Percentiles rank a stretch among this genome's conserved stretches.
These are phyloP conservation scores for Chelon auratus DNA, from an alignment of 2,797 vertebrate genomes.

Conservation along the genomic window DNA sequence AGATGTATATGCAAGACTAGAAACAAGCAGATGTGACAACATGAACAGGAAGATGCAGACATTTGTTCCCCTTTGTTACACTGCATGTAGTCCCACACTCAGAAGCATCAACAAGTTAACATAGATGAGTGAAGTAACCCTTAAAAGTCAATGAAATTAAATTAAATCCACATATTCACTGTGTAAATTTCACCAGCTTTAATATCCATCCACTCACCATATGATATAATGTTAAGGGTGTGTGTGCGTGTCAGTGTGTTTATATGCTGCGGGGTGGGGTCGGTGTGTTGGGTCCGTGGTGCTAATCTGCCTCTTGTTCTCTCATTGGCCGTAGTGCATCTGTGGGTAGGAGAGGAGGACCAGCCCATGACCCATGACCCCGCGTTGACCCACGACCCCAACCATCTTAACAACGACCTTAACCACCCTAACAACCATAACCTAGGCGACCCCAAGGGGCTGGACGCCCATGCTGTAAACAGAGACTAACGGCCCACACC, in stretches of 20 bases:
- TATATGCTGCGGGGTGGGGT: slow-evolving; percentile 43
- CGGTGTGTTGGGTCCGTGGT: slow-evolving; percentile 65
- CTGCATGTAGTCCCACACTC: no score
- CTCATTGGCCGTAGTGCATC: slow-evolving; percentile 85
- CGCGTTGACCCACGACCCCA: slow-evolving; percentile 80
- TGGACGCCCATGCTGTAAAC: slow-evolving; percentile 82
- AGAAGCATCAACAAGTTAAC: background rate
- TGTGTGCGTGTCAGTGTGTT: slow-evolving; percentile 37
- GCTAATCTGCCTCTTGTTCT: slow-evolving; percentile 86
- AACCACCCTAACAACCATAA: slow-evolving; percentile 82
- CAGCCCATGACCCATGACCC: slow-evolving; percentile 81
- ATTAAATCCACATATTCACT: background rate
- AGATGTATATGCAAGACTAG: no score
- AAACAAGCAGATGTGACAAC: no score
- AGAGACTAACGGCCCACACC: slow-evolving; percentile 80
- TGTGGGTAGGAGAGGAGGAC: slow-evolving; percentile 87
- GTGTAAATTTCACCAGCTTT: slow-evolving; percentile 7
- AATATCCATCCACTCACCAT: slow-evolving; percentile 25
- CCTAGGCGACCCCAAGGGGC: slow-evolving; percentile 83
- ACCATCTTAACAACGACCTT: slow-evolving; percentile 77
- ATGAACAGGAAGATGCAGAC: no score
- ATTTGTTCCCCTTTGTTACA: no score
- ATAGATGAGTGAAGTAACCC: background rate
- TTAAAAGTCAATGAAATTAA: background rate
- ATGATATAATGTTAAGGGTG: slow-evolving; percentile 34